Conservation (phyloP, 2,113 vertebrate species). For the Xiphorhynchus elegans region DNA sequence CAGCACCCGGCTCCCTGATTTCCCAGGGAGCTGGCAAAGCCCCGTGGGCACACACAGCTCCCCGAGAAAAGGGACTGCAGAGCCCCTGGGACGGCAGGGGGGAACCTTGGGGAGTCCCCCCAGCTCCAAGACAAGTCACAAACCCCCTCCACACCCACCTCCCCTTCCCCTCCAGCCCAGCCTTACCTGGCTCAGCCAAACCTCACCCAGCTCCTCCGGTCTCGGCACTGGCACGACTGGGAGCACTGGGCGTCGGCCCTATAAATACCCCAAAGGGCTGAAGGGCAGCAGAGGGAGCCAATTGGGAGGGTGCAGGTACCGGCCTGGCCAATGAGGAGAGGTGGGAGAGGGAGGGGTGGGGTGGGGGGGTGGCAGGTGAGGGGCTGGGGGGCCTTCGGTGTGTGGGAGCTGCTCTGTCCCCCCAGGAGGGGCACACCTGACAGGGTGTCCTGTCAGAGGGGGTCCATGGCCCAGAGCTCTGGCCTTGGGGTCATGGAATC, state of each 20-base stretch:
- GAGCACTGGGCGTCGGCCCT: accelerated
- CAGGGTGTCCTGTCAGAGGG: accelerated
- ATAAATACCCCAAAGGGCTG: neutral
- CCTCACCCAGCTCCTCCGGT: neutral
- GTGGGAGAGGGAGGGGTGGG: neutral
- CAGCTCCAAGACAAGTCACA: accelerated
- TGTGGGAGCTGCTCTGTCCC: neutral
- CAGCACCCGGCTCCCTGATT: neutral
- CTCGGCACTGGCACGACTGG: neutral
- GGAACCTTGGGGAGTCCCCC: accelerated
- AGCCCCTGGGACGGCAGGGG: neutral
- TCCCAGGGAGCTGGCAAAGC: neutral
- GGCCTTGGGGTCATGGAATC: accelerated
- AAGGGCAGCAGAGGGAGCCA: neutral
- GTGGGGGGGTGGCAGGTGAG: no score
- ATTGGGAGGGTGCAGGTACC: accelerated
- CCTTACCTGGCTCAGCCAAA: neutral
- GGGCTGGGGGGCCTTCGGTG: no score
- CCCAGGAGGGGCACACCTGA: accelerated
- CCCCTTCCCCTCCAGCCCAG: neutral
- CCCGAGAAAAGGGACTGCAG: neutral
- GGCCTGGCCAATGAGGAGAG: neutral
- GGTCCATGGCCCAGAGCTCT: accelerated
- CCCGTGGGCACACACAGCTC: accelerated
- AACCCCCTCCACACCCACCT: no score